Percentiles rank a stretch among this genome's conserved stretches.
These are phyloP conservation scores for Opisthocomus hoazin DNA, from an alignment of 2,113 vertebrate species.

Conservation along the genomic window DNA sequence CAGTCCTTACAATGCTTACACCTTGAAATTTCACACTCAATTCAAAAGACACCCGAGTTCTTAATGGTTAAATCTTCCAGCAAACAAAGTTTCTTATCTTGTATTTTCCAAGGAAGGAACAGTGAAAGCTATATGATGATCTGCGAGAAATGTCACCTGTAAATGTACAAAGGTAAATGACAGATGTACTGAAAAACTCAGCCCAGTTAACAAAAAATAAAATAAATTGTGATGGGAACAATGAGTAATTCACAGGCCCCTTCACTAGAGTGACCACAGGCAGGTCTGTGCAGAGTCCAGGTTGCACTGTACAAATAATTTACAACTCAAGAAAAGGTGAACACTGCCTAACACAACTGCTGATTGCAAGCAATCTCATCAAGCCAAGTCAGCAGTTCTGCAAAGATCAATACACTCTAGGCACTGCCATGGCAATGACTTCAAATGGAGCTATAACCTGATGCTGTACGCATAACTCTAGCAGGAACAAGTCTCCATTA, in stretches of 20 bases:
- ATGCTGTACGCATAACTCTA: background rate
- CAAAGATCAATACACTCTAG: background rate
- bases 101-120: background rate
- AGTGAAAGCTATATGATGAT: background rate
- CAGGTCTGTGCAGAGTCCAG: background rate
- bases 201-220: background rate
- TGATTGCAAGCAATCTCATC: background rate
- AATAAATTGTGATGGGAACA: background rate
- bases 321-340: background rate
- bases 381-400: slow-evolving; percentile 22
- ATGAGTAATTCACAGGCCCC: slow-evolving; percentile 15
- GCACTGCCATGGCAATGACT: background rate
- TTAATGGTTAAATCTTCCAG: background rate
- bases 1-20: background rate
- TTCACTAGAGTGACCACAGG: background rate
- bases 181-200: background rate
- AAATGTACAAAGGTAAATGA: background rate
- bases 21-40: background rate
- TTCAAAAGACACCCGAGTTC: background rate
- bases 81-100: background rate
- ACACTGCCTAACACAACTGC: background rate
- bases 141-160: background rate
- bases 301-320: background rate
- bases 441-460: background rate
- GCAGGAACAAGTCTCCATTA: background rate